Evolutionary conservation across 2,113 vertebrate species (phyloP).

Genomic region (Puntigrus tetrazona): DNA sequence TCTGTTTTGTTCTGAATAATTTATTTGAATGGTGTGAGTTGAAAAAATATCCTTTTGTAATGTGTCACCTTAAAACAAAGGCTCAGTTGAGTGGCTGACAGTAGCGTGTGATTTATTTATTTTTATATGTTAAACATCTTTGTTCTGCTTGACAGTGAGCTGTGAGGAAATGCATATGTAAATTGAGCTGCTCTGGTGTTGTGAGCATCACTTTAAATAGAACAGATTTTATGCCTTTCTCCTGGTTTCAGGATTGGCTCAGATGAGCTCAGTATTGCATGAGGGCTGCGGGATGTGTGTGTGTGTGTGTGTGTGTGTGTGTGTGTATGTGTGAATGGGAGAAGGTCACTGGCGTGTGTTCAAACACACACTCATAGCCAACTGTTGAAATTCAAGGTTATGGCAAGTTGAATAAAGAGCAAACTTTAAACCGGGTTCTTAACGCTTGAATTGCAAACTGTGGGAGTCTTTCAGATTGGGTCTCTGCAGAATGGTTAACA

Average conservation of each 20-base stretch:
- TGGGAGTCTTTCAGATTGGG: background rate
- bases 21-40: slow-evolving; percentile 1
- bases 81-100: background rate
- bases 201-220: slow-evolving; percentile 29
- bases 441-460: background rate
- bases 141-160: slow-evolving; percentile 14
- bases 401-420: background rate
- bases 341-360: slow-evolving; percentile 30
- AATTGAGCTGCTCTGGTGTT: slow-evolving; percentile 7
- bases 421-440: background rate
- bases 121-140: slow-evolving; percentile 20
- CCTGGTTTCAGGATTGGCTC: slow-evolving; percentile 18
- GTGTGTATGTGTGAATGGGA: background rate
- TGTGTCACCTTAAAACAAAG: slow-evolving; percentile 31
- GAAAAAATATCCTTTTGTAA: slow-evolving; percentile 16
- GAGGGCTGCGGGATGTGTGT: background rate
- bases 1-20: slow-evolving; percentile 7
- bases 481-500: background rate
- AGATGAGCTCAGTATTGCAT: slow-evolving; percentile 11
- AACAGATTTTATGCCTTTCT: slow-evolving; percentile 16
- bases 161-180: slow-evolving; percentile 7
- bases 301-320: background rate
- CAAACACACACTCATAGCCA: background rate
- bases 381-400: slow-evolving; percentile 27
- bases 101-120: background rate